A percentile compares a stretch with the other conserved stretches of the same genome.
These are phyloP conservation scores for Trichacis sp. DNA, from an alignment of 2,888 invertebrate genomes.

Conservation along the genomic window DNA sequence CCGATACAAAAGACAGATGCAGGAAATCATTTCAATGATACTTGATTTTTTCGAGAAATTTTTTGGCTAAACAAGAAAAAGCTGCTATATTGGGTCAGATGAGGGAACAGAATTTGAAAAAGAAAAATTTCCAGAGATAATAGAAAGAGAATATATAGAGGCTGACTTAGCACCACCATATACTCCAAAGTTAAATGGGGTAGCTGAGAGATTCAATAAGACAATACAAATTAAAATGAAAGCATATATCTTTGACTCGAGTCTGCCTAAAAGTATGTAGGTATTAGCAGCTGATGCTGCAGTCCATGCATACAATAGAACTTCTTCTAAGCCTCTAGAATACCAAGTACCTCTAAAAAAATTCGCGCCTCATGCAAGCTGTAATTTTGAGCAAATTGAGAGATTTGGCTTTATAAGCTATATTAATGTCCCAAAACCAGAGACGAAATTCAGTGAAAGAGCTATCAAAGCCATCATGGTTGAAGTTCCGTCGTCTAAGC, in stretches of 20 bases:
- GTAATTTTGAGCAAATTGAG: conserved; percentile 23
- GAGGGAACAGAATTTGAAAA: conserved; percentile 28
- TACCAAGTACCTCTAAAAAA: conserved; percentile 17
- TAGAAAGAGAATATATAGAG: conserved; percentile 15
- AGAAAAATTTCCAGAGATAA: conserved; percentile 23
- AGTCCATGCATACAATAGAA: too few species aligned
- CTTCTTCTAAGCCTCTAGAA: conserved; percentile 21
- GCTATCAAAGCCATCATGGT: conserved; percentile 17
- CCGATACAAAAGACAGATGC: conserved; percentile 1
- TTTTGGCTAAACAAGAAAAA: conserved; percentile 23
- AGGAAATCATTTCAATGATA: conserved; percentile 32
- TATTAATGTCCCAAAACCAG: too few species aligned
- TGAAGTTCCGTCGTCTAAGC: too few species aligned
- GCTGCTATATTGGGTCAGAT: conserved; percentile 43
- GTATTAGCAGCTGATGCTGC: conserved; percentile 35
- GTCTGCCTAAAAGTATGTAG: too few species aligned
- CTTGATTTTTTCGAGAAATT: conserved; percentile 31
- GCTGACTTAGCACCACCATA: conserved; percentile 5
- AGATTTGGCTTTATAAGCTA: conserved; percentile 32
- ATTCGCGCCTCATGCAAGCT: conserved; percentile 18
- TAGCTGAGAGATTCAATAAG: conserved; percentile 32
- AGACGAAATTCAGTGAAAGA: too few species aligned
- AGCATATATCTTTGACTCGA: conserved; percentile 24
- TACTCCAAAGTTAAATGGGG: conserved; percentile 28
- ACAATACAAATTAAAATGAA: conserved; percentile 31